Evolutionary conservation across 2,113 vertebrate species (phyloP).

Genomic region (Corvus hawaiiensis): DNA sequence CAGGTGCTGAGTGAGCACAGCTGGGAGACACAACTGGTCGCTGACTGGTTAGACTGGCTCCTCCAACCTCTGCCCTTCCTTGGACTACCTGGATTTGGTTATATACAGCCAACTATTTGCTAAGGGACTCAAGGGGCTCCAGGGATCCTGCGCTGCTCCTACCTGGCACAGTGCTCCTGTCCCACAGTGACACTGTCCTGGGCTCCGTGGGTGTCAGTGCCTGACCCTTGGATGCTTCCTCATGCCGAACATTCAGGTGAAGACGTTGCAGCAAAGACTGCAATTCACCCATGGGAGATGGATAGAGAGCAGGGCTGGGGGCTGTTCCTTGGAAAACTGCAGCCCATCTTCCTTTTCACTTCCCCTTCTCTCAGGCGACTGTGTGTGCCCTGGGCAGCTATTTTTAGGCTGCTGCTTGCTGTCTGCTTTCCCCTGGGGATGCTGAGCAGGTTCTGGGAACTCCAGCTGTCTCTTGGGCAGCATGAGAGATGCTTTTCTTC

Average conservation of each 20-base stretch:
- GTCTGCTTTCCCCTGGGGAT: constrained; percentile 33
- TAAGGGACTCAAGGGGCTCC: not conserved
- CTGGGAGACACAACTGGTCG: not conserved
- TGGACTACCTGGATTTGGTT: not conserved
- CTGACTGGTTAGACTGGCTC: not conserved
- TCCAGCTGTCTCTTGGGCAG: constrained; percentile 6
- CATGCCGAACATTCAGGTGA: rapidly evolving
- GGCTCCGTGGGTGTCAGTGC: not conserved
- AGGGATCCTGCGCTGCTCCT: not conserved
- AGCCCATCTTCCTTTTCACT: constrained; percentile 28
- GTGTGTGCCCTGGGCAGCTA: not conserved
- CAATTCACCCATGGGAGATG: rapidly evolving
- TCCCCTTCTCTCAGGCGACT: not conserved
- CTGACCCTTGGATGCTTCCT: rapidly evolving
- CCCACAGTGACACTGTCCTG: rapidly evolving
- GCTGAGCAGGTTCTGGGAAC: constrained; percentile 50
- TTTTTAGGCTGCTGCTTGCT: not conserved
- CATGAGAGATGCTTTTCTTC: not conserved
- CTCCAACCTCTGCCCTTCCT: not conserved
- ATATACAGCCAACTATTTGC: rapidly evolving
- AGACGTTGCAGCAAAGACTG: not conserved
- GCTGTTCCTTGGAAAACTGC: constrained; percentile 20
- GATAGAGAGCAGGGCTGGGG: not conserved
- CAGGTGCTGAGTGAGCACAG: not conserved
- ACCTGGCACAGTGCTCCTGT: rapidly evolving